Evolutionary conservation across 2,797 vertebrate species (phyloP).

Genomic region (Myripristis jacobus): DNA sequence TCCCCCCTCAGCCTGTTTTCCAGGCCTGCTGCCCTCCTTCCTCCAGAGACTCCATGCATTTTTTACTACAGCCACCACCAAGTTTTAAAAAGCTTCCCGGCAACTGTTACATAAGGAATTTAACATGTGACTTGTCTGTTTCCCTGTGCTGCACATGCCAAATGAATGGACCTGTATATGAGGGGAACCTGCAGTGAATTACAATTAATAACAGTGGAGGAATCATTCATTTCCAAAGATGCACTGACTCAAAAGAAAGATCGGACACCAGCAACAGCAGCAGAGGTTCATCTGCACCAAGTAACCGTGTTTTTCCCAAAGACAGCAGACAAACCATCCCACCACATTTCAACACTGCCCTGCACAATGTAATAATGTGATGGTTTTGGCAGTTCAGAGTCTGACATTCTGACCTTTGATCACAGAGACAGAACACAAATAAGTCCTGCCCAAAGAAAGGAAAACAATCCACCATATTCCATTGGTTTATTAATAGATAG

Average conservation of each 20-base stretch:
- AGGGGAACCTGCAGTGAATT: not conserved
- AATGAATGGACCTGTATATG: not conserved
- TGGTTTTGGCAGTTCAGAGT: not conserved
- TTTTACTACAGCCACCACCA: slow-evolving; percentile 34
- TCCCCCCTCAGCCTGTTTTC: not conserved
- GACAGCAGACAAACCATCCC: slow-evolving; percentile 4
- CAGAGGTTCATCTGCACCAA: not conserved
- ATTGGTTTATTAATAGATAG: too few relatives aligned
- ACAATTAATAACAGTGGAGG: not conserved
- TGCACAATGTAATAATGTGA: too few relatives aligned
- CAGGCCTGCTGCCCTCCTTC: not conserved
- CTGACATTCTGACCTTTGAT: too few relatives aligned
- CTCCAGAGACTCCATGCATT: slow-evolving; percentile 32
- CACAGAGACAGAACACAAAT: too few relatives aligned
- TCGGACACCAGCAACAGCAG: not conserved
- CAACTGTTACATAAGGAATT: slow-evolving; percentile 26
- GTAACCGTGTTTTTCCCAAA: not conserved
- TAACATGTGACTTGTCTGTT: slow-evolving; percentile 3
- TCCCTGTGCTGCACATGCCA: not conserved
- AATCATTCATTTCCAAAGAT: not conserved
- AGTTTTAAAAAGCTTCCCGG: slow-evolving; percentile 39
- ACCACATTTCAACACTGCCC: too few relatives aligned
- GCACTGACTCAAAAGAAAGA: slow-evolving; percentile 1
- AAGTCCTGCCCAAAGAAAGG: too few relatives aligned
- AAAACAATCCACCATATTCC: too few relatives aligned